Evolutionary conservation across 2,888 invertebrate genomes (phyloP).

Genomic region (Habroteleia sp.): DNA sequence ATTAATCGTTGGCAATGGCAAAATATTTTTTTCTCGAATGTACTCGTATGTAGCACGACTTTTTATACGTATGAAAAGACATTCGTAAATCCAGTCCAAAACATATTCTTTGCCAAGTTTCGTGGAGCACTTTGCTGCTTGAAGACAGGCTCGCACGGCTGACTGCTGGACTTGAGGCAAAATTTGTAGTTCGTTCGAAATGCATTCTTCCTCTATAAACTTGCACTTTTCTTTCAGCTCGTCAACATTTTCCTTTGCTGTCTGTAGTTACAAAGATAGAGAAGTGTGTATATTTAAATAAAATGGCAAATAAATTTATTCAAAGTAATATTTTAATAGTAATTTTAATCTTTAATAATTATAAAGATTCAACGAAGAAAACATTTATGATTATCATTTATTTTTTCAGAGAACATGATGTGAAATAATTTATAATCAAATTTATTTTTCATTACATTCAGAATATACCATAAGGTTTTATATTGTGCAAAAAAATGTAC

Average conservation of each 20-base stretch:
- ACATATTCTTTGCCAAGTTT: background rate
- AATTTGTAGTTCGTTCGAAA: background rate
- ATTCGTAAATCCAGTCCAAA: slow-evolving; percentile 11
- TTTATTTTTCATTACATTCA: too few relatives aligned
- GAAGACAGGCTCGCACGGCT: background rate
- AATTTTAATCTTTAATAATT: too few relatives aligned
- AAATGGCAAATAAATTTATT: too few relatives aligned
- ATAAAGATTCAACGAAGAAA: too few relatives aligned
- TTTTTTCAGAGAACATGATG: too few relatives aligned
- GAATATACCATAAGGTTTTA: too few relatives aligned
- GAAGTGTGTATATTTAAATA: too few relatives aligned
- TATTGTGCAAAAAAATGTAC: too few relatives aligned
- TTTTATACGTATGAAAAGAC: slow-evolving; percentile 26
- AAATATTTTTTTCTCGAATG: slow-evolving; percentile 1
- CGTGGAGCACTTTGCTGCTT: background rate
- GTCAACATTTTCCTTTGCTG: background rate
- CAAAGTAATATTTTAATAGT: too few relatives aligned
- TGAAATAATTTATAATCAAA: too few relatives aligned
- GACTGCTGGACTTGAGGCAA: background rate
- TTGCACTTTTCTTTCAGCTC: background rate
- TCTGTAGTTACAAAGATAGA: too few relatives aligned
- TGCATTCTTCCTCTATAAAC: background rate
- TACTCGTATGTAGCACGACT: slow-evolving; percentile 14
- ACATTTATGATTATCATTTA: too few relatives aligned
- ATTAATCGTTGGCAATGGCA: slow-evolving; percentile 10